phyloP scores from a whole-genome alignment of 2,113 vertebrate species.

The Falcunculus frontatus region DNA sequence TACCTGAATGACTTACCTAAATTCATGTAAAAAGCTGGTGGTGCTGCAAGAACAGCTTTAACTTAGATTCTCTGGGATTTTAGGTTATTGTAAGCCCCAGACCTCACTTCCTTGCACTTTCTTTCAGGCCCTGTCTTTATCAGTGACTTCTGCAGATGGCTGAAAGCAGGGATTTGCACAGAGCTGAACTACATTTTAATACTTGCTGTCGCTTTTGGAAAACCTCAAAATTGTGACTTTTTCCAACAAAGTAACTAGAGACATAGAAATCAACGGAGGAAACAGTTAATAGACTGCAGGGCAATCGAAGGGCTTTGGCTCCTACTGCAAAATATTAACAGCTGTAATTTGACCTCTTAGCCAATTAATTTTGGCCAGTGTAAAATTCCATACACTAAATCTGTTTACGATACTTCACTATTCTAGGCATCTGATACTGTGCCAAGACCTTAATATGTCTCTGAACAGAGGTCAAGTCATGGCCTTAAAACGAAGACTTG shows the following conservation, averaged over 20 bases:
- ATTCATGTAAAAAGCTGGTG: not conserved
- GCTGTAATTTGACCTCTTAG: constrained; percentile 64
- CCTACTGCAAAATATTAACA: constrained; percentile 56
- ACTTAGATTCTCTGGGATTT: not conserved
- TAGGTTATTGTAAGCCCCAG: not conserved
- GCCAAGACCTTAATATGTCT: constrained; percentile 65
- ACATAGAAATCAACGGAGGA: not conserved
- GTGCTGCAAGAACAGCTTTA: not conserved
- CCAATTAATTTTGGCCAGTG: constrained; percentile 73
- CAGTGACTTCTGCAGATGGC: not conserved
- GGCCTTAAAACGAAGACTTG: constrained; percentile 66
- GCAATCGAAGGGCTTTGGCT: constrained; percentile 38
- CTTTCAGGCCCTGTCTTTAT: not conserved
- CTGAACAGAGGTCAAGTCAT: constrained; percentile 54
- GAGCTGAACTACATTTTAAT: not conserved
- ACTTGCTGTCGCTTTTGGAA: not conserved
- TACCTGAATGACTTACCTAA: not conserved
- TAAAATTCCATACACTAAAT: constrained; percentile 68
- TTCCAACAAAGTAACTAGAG: not conserved
- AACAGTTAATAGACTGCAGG: constrained; percentile 46
- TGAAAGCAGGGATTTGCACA: not conserved
- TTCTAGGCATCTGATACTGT: constrained; percentile 67
- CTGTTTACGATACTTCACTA: constrained; percentile 70
- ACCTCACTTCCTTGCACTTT: fast-evolving
- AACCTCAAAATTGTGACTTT: not conserved